phyloP scores from a whole-genome alignment of 2,113 vertebrate species.

The cat (Felis catus) region DNA sequence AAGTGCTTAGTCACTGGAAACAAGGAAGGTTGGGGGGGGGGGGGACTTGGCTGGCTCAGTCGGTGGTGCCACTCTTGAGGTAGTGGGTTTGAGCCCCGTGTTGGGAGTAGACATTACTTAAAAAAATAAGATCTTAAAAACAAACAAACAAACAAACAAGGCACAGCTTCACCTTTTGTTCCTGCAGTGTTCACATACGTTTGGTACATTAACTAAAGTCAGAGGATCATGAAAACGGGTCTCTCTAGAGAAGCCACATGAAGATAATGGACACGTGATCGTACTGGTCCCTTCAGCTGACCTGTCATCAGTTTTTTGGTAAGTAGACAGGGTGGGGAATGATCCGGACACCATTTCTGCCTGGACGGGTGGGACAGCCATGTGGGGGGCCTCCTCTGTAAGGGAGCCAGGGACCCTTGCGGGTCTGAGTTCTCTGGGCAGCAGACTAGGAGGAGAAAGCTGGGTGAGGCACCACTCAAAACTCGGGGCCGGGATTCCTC shows the following conservation, averaged over 20 bases:
- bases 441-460: not conserved
- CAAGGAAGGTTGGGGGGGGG: not conserved
- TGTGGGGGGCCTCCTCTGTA: not conserved
- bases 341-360: not conserved
- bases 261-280: not conserved
- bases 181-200: not conserved
- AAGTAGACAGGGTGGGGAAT: not conserved
- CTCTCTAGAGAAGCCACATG: not conserved
- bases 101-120: not conserved
- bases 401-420: not conserved
- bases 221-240: not conserved
- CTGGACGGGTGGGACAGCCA: rapidly evolving
- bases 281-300: not conserved
- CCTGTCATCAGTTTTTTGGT: not conserved
- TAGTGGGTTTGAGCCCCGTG: not conserved
- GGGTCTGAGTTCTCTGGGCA: not conserved
- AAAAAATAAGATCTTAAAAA: not conserved
- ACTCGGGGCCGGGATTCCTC: not conserved
- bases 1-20: not conserved
- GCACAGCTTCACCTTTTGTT: not conserved
- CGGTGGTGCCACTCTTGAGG: not conserved
- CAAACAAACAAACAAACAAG: not conserved
- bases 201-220: not conserved
- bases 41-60: not conserved
- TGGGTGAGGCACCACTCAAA: not conserved